phyloP scores from a whole-genome alignment of 1,140 invertebrate genomes.

The Platorchestia sp. region DNA sequence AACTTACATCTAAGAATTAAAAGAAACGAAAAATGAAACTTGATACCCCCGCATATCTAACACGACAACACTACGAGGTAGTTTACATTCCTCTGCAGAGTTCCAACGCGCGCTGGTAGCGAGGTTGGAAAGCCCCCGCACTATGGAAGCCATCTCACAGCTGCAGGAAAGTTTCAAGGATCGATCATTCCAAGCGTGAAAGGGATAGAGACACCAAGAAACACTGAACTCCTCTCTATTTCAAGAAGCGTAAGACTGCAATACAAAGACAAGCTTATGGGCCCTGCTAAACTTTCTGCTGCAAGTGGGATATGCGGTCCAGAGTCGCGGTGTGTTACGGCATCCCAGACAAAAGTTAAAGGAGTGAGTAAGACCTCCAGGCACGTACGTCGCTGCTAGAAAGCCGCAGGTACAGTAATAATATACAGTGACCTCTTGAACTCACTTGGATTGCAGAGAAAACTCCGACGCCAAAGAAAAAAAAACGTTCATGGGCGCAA shows the following conservation, averaged over 20 bases:
- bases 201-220: not conserved
- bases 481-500: not conserved
- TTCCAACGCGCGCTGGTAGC: not conserved
- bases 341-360: conserved; percentile 1
- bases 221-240: not conserved
- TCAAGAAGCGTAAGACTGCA: not conserved
- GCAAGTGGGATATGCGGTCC: not conserved
- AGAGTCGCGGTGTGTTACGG: not conserved
- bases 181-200: not conserved
- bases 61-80: not conserved
- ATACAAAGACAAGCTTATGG: conserved; percentile 8
- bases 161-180: not conserved
- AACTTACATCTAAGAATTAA: not conserved
- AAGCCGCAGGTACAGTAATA: not conserved
- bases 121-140: not conserved
- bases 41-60: not conserved
- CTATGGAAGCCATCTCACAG: not conserved
- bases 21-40: not conserved
- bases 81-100: not conserved
- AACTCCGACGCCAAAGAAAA: not conserved
- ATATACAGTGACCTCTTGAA: conserved; percentile 46
- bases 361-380: conserved; percentile 38
- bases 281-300: not conserved
- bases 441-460: conserved; percentile 11
- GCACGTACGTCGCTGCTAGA: conserved; percentile 13